Evolutionary conservation across 2,113 vertebrate genomes (phyloP).

Genomic region (Pogona vitticeps): DNA sequence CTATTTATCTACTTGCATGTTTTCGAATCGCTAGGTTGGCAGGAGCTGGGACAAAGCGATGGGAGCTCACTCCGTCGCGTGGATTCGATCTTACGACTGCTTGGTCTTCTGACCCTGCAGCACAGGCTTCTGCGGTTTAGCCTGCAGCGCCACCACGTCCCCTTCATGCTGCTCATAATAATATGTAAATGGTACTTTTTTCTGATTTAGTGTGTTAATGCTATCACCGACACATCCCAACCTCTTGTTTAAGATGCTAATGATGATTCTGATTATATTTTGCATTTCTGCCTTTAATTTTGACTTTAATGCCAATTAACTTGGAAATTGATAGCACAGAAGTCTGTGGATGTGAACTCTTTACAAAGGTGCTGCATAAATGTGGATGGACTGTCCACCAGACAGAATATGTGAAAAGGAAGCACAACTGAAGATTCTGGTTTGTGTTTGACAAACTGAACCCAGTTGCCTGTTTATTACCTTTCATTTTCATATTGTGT

Average conservation of each 20-base stretch:
- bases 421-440: not conserved
- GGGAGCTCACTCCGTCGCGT: no score
- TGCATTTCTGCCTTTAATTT: not conserved
- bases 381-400: conserved; percentile 32
- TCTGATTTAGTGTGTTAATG: not conserved
- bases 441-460: not conserved
- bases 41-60: no score
- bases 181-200: no score
- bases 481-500: not conserved
- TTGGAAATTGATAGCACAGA: no score
- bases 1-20: no score
- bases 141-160: no score
- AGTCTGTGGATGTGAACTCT: no score
- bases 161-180: not conserved
- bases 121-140: no score
- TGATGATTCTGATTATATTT: not conserved
- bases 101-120: no score
- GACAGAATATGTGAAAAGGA: not conserved
- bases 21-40: no score
- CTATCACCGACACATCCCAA: not conserved
- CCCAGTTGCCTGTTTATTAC: not conserved
- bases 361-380: not conserved
- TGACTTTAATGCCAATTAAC: not conserved
- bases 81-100: no score
- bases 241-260: not conserved